Evolutionary conservation across 2,797 vertebrate species (phyloP), one percentile per base, ranked within the genome.

Genomic region (Alcedo atthis): DNA sequence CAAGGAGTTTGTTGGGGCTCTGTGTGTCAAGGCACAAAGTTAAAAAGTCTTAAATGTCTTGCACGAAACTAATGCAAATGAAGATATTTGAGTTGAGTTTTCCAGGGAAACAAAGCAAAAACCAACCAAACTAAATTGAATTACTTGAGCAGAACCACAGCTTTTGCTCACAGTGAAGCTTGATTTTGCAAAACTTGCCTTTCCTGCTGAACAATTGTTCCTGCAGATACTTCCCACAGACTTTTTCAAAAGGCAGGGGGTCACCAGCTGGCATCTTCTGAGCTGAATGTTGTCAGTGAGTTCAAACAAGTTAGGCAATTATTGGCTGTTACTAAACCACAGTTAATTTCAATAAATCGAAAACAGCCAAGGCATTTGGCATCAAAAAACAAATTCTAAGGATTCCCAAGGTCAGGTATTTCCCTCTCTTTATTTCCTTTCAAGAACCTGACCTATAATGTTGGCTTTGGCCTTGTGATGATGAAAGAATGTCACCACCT

Each of bases 401-500:
- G 75, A 45, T 62, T 86, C 78, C 40, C 26, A 40, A 46, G 49
- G 53, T n/a, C 54, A 75, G 9, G 5, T 43, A 28, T 43, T 55
- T 91, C 20, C 7, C 5, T 54, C 21, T 86, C 46, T 82, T 16
- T 8, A 7, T 7, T 79, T 2, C 3, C 33, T 90, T 89, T 53
- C 30, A 54, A 54, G 55, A 85, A 97, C 91, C 77, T 96, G 94
- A 45, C 92, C 87, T 76, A 33, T 24, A 28, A 91, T 90, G 37
- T 85, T 96, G 28, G 80, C 53, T 73, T 95, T 96, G 75, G 95
- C 92, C 62, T 96, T 95, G 71, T 85, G 95, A 15, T 93, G 93
- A 28, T 93, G 90, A 66, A 97, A 87, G 42, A 95, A 82, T 17
- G 67, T 95, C 90, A 59, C 92, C 81, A 10, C 89, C 85, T 87